Conservation (phyloP, 1,140 invertebrate species). For the Papilio polyxenes region DNA sequence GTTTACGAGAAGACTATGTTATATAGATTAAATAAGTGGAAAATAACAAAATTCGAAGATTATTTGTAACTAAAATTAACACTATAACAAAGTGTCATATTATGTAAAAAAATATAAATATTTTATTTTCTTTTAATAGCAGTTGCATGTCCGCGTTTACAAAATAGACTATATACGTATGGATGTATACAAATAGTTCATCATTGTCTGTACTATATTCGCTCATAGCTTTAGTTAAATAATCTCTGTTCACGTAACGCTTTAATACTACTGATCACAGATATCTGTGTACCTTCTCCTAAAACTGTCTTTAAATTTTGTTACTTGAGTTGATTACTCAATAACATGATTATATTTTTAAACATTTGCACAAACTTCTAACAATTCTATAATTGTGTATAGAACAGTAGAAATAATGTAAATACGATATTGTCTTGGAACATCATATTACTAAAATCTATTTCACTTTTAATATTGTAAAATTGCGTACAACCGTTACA, state of each 20-base stretch:
- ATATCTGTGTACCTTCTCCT: slow-evolving; percentile 11
- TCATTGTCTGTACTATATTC: slow-evolving; percentile 26
- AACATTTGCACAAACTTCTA: slow-evolving; percentile 32
- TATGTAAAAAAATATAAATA: slow-evolving; percentile 16
- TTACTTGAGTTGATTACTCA: slow-evolving; percentile 24
- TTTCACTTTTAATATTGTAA: background rate
- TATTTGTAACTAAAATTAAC: background rate
- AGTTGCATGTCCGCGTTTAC: background rate
- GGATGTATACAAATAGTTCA: slow-evolving; percentile 4
- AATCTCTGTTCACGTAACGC: slow-evolving; percentile 1
- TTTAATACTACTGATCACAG: slow-evolving; percentile 30
- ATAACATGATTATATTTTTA: slow-evolving; percentile 36
- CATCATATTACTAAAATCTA: slow-evolving; percentile 18
- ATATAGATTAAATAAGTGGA: background rate
- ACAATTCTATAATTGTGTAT: slow-evolving; percentile 31
- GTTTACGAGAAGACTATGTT: background rate
- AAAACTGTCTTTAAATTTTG: slow-evolving; percentile 35
- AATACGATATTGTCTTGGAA: slow-evolving; percentile 27
- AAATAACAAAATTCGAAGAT: background rate
- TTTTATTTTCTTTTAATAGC: background rate
- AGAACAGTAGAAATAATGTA: slow-evolving; percentile 31
- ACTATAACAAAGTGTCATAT: background rate
- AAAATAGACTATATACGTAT: background rate
- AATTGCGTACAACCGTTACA: background rate
- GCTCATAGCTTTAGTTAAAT: slow-evolving; percentile 18